Conservation (phyloP, 1,140 invertebrate genomes). For the Vanessa tameamea region DNA sequence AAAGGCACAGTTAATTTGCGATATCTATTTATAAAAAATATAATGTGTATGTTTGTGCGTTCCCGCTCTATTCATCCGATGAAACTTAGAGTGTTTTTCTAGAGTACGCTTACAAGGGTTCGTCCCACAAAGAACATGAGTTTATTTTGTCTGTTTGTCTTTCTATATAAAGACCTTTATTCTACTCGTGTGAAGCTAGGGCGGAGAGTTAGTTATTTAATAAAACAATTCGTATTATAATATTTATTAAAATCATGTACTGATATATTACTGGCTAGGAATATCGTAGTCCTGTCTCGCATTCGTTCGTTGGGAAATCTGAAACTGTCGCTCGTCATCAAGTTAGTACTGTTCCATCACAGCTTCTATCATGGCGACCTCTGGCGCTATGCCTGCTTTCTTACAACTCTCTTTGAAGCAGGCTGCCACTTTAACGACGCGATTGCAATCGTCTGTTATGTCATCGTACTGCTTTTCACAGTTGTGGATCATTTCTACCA, state of each 20-base stretch:
- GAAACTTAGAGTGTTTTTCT: too few species aligned
- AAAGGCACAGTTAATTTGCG: too few species aligned
- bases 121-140: too few species aligned
- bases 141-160: too few species aligned
- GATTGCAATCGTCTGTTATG: conserved; percentile 61
- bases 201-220: neutral
- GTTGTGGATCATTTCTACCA: conserved; percentile 69
- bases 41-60: too few species aligned
- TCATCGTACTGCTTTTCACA: conserved; percentile 67
- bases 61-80: too few species aligned
- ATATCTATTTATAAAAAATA: too few species aligned
- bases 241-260: neutral
- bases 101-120: too few species aligned
- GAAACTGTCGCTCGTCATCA: neutral
- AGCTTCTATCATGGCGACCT: conserved; percentile 70
- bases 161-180: too few species aligned
- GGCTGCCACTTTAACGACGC: conserved; percentile 67
- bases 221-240: neutral
- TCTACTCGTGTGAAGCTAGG: too few species aligned
- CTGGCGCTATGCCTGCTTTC: conserved; percentile 65
- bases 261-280: neutral
- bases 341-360: conserved; percentile 62
- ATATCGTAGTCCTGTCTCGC: neutral
- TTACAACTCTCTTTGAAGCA: conserved; percentile 65
- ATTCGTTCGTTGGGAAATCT: neutral